Evolutionary conservation across 23 tunicate genomes (phyloP), one percentile per base, ranked within the genome.

Genomic region (Oikopleura dioica): DNA sequence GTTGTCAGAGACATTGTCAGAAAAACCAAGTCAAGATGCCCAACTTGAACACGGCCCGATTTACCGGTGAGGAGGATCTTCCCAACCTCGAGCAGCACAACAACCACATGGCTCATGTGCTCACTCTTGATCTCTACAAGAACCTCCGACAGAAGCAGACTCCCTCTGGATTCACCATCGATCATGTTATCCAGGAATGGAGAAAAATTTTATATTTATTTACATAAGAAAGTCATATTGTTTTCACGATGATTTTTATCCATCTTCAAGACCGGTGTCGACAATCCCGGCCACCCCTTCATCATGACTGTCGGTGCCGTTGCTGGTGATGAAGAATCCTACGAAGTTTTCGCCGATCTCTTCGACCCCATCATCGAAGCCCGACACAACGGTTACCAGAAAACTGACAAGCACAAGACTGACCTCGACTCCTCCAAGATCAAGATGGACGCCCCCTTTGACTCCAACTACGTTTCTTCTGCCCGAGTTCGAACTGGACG

Each of bases 191-290:
- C 51, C 96, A 89, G n/a, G n/a, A n/a, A n/a, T n/a, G n/a, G n/a
- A n/a, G n/a, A n/a, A n/a, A n/a, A n/a, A n/a, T n/a, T n/a, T n/a
- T n/a, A n/a, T n/a, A n/a, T n/a, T n/a, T n/a, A n/a, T n/a, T n/a
- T n/a, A n/a, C n/a, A n/a, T n/a, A n/a, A n/a, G n/a, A n/a, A n/a
- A n/a, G n/a, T n/a, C n/a, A n/a, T n/a, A n/a, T n/a, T n/a, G n/a
- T n/a, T n/a, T n/a, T n/a, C n/a, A n/a, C n/a, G n/a, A n/a, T n/a
- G n/a, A n/a, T n/a, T n/a, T n/a, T n/a, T n/a, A n/a, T n/a, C n/a
- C n/a, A n/a, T n/a, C n/a, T n/a, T n/a, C n/a, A n/a, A n/a, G 75
- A 89, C 96, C 35, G 96, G 96, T 29, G 87, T 89, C 4, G 96
- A 89, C 76, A 89, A 89, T 78, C 96, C 96, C 77, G 96, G 82